Base-by-base conservation (phyloP, 2,888 invertebrate species). In the Agrochola macilenta region DNA sequence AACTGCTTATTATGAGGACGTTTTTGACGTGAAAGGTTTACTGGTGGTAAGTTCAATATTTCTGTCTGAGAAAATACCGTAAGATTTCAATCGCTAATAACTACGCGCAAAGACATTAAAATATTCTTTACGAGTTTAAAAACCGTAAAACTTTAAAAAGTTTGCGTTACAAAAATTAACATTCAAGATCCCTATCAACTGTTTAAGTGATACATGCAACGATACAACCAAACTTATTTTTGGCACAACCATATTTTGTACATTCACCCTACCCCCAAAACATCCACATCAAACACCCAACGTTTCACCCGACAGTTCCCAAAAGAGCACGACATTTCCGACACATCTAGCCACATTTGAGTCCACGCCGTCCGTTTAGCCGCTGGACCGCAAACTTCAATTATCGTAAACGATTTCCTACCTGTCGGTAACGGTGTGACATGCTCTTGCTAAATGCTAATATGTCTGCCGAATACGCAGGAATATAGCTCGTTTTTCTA, bases 301-400 rank as follows among this genome's bases (percentile, higher is more conserved):
- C 14, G 8, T 39, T n/a, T 39, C 12, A 8, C 2, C 17, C 12
- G 9, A 30, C 20, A 35, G 35, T 20, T 49, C 11, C 1, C 17
- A 30, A 70, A 20, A 54, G 49, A 39, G 76, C 77, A 61, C 57
- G n/a, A 58, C 57, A 79, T 39, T 43, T 74, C 58, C 69, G 74
- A 61, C 66, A 63, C 30, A 82, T 35, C 9, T 1, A 43, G 63
- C 46, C n/a, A 57, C 60, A 78, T 70, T 63, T 14, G 35, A 69
- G 61, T n/a, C 58, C n/a, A n/a, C 26, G 49, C 66, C 74, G 66
- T 60, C 79, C 86, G 83, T 81, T 87, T 75, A 74, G 61, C 74
- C 79, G 71, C 20, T 66, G 63, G 69, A 81, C 88, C 88, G 76
- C 89, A 88, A 87, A 87, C 86, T 87, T 85, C 88, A 89, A 88